Conservation (phyloP, 2,888 invertebrate genomes). For the Eudasyphora cyanicolor region DNA sequence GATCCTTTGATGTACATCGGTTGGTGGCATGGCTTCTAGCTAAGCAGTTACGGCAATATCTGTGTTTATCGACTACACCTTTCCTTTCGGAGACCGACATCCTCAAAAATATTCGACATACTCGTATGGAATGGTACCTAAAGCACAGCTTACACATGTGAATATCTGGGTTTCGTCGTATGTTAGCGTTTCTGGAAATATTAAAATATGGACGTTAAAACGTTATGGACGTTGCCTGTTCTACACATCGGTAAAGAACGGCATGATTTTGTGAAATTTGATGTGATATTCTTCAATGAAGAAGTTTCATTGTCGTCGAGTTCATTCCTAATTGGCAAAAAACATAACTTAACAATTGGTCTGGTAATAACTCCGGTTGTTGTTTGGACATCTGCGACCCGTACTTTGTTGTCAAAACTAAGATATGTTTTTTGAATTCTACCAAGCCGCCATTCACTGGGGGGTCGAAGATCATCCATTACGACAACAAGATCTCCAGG, state of each 20-base stretch:
- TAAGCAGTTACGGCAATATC: conserved; percentile 23
- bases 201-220: neutral
- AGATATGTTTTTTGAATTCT: neutral
- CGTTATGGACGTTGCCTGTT: neutral
- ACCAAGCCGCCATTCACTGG: conserved; percentile 34
- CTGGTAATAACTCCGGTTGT: neutral
- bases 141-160: conserved; percentile 9
- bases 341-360: neutral
- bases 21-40: neutral
- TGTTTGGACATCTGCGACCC: neutral
- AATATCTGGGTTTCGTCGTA: neutral
- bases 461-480: conserved; percentile 37
- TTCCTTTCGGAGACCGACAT: neutral
- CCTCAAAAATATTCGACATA: neutral
- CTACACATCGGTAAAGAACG: too few species aligned
- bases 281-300: too few species aligned
- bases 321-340: neutral
- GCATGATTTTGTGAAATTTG: too few species aligned
- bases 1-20: neutral
- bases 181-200: neutral
- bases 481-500: conserved; percentile 26
- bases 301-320: too few species aligned
- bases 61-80: neutral
- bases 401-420: conserved; percentile 11
- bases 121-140: neutral